phyloP scores from a whole-genome alignment of 2,888 invertebrate genomes.

The Amiota minor region DNA sequence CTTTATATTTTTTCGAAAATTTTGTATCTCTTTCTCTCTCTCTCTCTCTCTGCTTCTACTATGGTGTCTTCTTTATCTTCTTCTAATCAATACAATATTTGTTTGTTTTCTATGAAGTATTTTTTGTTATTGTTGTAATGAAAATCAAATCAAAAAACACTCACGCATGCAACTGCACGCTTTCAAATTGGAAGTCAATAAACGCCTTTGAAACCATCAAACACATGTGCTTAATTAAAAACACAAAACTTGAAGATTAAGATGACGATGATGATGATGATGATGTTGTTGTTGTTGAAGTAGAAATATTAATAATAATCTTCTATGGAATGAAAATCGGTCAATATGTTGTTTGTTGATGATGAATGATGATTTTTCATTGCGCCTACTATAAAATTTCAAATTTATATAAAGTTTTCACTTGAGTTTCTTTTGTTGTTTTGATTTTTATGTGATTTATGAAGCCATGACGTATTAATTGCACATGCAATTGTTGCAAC shows the following conservation, averaged over 20 bases:
- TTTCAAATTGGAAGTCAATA: too few species aligned
- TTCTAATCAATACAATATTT: too few species aligned
- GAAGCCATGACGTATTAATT: constrained; percentile 52
- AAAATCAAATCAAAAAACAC: neutral
- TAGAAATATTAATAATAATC: neutral
- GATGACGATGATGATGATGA: too few species aligned
- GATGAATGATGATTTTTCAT: too few species aligned
- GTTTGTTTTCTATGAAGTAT: too few species aligned
- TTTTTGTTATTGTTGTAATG: too few species aligned
- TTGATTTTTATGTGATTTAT: constrained; percentile 46
- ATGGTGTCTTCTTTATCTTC: neutral
- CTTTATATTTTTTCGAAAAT: constrained; percentile 11
- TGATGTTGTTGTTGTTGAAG: too few species aligned
- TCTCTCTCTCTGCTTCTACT: too few species aligned
- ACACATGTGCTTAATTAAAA: neutral
- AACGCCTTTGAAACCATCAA: neutral
- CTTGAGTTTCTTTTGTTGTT: constrained; percentile 38
- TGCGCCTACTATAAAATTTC: constrained; percentile 9
- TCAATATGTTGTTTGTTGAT: too few species aligned
- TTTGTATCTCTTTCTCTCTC: constrained; percentile 27
- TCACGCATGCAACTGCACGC: neutral
- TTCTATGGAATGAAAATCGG: neutral
- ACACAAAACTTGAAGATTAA: too few species aligned
- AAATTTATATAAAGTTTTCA: constrained; percentile 43
- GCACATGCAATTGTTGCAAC: constrained; percentile 48